phyloP scores from a whole-genome alignment of 2,797 vertebrate genomes.

The Onychomys arenicola region DNA sequence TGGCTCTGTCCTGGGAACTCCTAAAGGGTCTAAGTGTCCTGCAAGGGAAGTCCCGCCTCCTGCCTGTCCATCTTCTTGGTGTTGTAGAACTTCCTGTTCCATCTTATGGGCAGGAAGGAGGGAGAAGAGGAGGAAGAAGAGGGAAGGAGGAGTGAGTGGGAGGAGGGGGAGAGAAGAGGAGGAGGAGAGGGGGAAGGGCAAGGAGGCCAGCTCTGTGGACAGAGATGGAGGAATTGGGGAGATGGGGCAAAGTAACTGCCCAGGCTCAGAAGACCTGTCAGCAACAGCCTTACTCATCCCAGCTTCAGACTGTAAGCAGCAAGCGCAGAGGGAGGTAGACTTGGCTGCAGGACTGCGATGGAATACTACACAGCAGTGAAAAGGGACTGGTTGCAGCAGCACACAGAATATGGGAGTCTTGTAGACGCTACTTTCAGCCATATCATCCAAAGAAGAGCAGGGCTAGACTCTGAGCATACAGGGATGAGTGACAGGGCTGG shows the following conservation, averaged over 20 bases:
- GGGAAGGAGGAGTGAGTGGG: neutral
- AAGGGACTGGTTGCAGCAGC: fast-evolving
- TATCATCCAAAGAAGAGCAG: neutral
- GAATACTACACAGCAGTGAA: neutral
- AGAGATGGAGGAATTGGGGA: neutral
- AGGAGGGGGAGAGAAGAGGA: too few species aligned
- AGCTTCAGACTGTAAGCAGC: fast-evolving
- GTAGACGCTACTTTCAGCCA: fast-evolving
- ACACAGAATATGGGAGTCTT: neutral
- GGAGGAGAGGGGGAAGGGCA: neutral
- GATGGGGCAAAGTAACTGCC: neutral
- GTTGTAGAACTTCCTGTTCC: neutral
- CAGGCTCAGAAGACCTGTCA: neutral
- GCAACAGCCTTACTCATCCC: fast-evolving
- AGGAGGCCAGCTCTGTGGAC: neutral
- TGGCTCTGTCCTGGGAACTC: neutral
- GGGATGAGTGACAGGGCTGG: neutral
- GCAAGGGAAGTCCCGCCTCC: neutral
- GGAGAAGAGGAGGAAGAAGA: neutral
- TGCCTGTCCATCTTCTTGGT: neutral
- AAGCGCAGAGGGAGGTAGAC: too few species aligned
- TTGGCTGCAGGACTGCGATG: fast-evolving
- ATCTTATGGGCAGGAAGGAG: neutral
- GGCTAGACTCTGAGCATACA: neutral
- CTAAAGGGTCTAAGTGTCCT: neutral